phyloP scores from a whole-genome alignment of 2,113 vertebrate genomes.

The Pogonocichla stellata region DNA sequence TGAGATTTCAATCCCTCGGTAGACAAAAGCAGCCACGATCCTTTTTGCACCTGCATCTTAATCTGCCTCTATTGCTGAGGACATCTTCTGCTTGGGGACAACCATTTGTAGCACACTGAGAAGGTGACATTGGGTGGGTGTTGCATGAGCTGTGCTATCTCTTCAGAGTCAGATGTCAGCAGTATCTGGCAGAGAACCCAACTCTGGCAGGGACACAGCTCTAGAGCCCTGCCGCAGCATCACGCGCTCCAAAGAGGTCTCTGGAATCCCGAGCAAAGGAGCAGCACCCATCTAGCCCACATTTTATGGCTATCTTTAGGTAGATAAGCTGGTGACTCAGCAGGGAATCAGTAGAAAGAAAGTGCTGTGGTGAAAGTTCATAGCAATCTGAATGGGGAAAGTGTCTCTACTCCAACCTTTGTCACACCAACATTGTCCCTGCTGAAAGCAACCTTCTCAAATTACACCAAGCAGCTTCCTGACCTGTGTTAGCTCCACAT shows the following conservation, averaged over 20 bases:
- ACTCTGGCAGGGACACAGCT: neutral
- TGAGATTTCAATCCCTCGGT: neutral
- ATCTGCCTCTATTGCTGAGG: neutral
- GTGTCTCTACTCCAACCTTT: neutral
- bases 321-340: neutral
- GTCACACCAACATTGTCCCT: neutral
- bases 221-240: neutral
- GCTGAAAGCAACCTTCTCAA: neutral
- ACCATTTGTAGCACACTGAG: neutral
- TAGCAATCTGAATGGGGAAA: neutral
- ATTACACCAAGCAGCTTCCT: neutral
- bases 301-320: neutral
- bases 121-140: neutral
- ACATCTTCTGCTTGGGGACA: neutral
- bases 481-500: neutral
- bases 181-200: neutral
- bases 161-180: neutral
- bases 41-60: neutral
- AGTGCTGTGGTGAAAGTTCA: neutral
- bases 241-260: accelerated
- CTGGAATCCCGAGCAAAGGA: neutral
- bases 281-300: neutral
- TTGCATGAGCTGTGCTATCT: neutral
- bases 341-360: neutral
- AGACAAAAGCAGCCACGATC: slow-evolving; percentile 8